These are phyloP conservation scores for Synergus gifuensis DNA, from an alignment of 2,888 invertebrate species.

Conservation along the genomic window DNA sequence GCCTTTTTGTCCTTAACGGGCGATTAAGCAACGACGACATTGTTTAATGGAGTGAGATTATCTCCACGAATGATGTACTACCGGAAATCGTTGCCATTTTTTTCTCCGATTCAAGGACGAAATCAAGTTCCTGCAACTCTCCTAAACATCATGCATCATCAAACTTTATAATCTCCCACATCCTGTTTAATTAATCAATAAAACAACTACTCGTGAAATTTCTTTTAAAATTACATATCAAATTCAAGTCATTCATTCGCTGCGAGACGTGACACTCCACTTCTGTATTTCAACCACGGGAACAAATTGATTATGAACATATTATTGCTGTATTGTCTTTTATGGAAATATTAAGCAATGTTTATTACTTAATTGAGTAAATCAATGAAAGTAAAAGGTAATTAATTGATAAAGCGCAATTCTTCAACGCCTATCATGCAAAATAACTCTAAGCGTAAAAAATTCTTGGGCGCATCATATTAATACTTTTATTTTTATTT, in stretches of 20 bases:
- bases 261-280: too few relatives aligned
- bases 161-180: slow-evolving; percentile 17
- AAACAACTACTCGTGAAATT: neutral
- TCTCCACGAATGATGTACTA: slow-evolving; percentile 27
- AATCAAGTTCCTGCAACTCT: slow-evolving; percentile 34
- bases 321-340: too few relatives aligned
- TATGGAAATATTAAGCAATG: too few relatives aligned
- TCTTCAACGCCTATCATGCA: neutral
- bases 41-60: slow-evolving; percentile 40
- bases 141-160: slow-evolving; percentile 9
- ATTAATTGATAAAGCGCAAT: slow-evolving; percentile 10
- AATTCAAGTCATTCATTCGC: too few relatives aligned
- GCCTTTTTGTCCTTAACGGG: slow-evolving; percentile 25
- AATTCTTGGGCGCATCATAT: neutral
- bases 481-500: neutral
- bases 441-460: slow-evolving; percentile 5
- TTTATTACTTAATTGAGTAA: too few relatives aligned
- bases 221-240: too few relatives aligned
- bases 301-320: too few relatives aligned
- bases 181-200: neutral
- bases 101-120: slow-evolving; percentile 33
- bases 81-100: slow-evolving; percentile 40
- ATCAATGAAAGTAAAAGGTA: neutral
- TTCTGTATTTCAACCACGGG: too few relatives aligned
- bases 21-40: slow-evolving; percentile 37